A percentile compares a stretch with the other conserved stretches of the same genome.
Evolutionary conservation across 2,797 vertebrate species (phyloP).

Genomic region (Distichodus sexfasciatus): DNA sequence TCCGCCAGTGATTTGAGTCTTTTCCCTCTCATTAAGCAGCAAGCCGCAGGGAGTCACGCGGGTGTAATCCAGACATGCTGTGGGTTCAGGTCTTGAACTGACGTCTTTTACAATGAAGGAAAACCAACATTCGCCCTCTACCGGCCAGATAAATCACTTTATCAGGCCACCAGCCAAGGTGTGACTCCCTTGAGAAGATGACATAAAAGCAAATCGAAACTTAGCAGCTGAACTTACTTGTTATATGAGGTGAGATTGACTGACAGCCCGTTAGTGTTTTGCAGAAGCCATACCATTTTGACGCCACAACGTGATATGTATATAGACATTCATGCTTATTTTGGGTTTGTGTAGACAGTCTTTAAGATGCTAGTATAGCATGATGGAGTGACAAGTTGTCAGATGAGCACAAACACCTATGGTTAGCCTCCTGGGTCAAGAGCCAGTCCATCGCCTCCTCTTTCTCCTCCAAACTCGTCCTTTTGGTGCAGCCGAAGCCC

Average conservation of each 20-base stretch:
- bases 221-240: slow-evolving; percentile 63
- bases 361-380: slow-evolving; percentile 70
- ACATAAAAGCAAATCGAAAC: slow-evolving; percentile 60
- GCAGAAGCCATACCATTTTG: slow-evolving; percentile 63
- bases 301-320: slow-evolving; percentile 75
- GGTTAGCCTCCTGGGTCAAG: slow-evolving; percentile 69
- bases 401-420: slow-evolving; percentile 67
- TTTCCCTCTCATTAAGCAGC: slow-evolving; percentile 17
- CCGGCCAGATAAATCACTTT: slow-evolving; percentile 68
- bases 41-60: slow-evolving; percentile 50
- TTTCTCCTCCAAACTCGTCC: slow-evolving; percentile 58
- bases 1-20: slow-evolving; percentile 38
- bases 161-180: slow-evolving; percentile 98
- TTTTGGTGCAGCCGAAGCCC: slow-evolving; percentile 79
- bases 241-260: slow-evolving; percentile 43
- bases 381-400: slow-evolving; percentile 62
- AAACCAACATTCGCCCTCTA: slow-evolving; percentile 69
- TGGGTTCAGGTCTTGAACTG: slow-evolving; percentile 60
- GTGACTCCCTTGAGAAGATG: slow-evolving; percentile 94
- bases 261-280: slow-evolving; percentile 69
- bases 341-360: slow-evolving; percentile 51
- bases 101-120: slow-evolving; percentile 81
- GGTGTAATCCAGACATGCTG: slow-evolving; percentile 71
- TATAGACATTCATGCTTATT: slow-evolving; percentile 84
- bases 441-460: slow-evolving; percentile 63